These are phyloP conservation scores for Hycleus phaleratus DNA, from an alignment of 1,140 invertebrate genomes.

Conservation along the genomic window DNA sequence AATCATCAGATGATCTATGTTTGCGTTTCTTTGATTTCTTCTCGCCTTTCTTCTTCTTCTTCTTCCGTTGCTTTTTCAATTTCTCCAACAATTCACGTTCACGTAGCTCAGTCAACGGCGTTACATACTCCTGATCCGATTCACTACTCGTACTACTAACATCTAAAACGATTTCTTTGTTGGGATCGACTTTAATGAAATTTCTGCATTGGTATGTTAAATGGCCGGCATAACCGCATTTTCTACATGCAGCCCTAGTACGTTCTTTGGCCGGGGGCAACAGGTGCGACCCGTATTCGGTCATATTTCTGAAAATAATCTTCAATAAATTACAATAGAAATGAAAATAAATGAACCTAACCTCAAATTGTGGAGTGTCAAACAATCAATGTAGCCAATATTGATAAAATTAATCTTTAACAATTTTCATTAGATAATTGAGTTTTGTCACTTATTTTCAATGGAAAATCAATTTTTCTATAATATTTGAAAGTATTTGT, in stretches of 20 bases:
- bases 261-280: conserved; percentile 56
- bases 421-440: too few species aligned
- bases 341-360: too few species aligned
- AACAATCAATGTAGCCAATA: too few species aligned
- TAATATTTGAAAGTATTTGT: too few species aligned
- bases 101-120: conserved; percentile 70
- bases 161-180: conserved; percentile 87
- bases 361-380: too few species aligned
- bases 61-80: conserved; percentile 47
- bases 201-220: conserved; percentile 94
- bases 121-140: conserved; percentile 70
- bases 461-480: too few species aligned
- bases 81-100: conserved; percentile 67
- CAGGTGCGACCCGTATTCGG: conserved; percentile 31
- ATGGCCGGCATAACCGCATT: conserved; percentile 92
- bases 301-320: conserved; percentile 9
- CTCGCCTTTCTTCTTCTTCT: conserved; percentile 41
- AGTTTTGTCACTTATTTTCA: too few species aligned
- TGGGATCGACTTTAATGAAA: conserved; percentile 83
- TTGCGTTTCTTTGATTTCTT: conserved; percentile 24
- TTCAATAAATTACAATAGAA: too few species aligned
- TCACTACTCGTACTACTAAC: conserved; percentile 93
- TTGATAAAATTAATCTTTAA: too few species aligned
- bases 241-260: conserved; percentile 77
- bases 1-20: neutral